A percentile compares a stretch with the other conserved stretches of the same genome.
Evolutionary conservation across 2,113 vertebrate species (phyloP).

Genomic region (Lepus americanus): DNA sequence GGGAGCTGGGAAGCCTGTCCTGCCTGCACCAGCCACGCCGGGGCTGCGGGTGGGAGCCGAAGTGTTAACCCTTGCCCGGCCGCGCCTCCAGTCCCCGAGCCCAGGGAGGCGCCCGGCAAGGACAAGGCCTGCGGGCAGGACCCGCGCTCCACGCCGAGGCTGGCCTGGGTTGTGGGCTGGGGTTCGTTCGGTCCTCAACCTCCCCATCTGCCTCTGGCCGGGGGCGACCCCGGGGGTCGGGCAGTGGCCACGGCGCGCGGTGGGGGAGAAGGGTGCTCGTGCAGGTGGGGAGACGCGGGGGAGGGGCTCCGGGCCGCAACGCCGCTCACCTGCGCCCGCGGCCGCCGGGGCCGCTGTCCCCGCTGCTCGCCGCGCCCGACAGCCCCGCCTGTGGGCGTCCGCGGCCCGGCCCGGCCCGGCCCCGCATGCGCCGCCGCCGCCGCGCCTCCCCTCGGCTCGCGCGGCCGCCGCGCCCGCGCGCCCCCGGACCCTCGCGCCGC

Average conservation of each 20-base stretch:
- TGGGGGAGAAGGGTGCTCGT: slow-evolving; percentile 35
- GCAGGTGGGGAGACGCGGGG: slow-evolving; percentile 69
- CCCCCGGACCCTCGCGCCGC: slow-evolving; percentile 65
- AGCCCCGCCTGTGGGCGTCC: slow-evolving; percentile 52
- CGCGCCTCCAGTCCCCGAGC: slow-evolving; percentile 11
- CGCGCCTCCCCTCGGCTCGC: slow-evolving; percentile 70
- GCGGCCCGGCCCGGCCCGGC: slow-evolving; percentile 53
- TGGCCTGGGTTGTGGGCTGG: neutral
- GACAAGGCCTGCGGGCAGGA: slow-evolving; percentile 61
- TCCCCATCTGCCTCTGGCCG: neutral
- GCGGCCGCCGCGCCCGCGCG: slow-evolving; percentile 63
- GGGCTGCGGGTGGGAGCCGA: neutral
- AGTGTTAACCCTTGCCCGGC: slow-evolving; percentile 63
- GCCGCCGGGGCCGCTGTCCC: slow-evolving; percentile 37
- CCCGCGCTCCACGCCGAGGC: neutral
- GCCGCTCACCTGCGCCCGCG: slow-evolving; percentile 76
- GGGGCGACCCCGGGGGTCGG: neutral
- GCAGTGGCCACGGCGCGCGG: neutral
- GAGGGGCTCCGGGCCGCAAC: neutral
- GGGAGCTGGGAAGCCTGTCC: neutral
- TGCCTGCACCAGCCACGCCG: neutral
- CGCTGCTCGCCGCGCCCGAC: slow-evolving; percentile 31
- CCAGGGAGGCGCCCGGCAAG: slow-evolving; percentile 56
- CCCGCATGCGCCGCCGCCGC: slow-evolving; percentile 80
- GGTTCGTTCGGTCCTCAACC: neutral